Evolutionary conservation across 2,888 invertebrate genomes (phyloP).

Genomic region (Lasioglossum villosulum): DNA sequence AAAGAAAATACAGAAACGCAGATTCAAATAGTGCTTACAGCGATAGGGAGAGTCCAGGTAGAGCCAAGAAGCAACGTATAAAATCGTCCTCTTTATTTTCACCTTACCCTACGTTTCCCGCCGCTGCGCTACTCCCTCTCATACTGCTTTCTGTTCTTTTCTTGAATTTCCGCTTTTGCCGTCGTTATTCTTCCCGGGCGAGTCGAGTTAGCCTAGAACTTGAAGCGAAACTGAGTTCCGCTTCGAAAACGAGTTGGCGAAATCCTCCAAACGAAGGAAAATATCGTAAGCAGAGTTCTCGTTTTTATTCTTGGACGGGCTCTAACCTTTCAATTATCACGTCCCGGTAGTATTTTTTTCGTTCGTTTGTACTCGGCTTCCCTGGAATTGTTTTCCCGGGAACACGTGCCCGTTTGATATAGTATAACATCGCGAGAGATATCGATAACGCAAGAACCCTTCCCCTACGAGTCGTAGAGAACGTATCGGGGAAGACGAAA

Average conservation of each 20-base stretch:
- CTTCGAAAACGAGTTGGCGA: not conserved
- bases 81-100: constrained; percentile 22
- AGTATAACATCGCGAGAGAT: not conserved
- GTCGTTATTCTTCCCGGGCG: constrained; percentile 33
- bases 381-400: not conserved
- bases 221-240: constrained; percentile 3
- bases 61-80: constrained; percentile 21
- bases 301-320: not conserved
- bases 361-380: not conserved
- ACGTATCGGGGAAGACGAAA: constrained; percentile 9
- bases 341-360: constrained; percentile 2
- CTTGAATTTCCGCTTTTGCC: not conserved
- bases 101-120: constrained; percentile 8
- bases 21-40: not conserved
- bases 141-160: constrained; percentile 21
- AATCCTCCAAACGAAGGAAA: not conserved
- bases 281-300: not conserved
- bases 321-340: constrained; percentile 17
- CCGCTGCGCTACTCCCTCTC: not conserved
- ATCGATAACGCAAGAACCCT: not conserved
- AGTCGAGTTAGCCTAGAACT: constrained; percentile 25
- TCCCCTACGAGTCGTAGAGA: not conserved
- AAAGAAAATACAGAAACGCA: not conserved
- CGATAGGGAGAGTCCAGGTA: not conserved
- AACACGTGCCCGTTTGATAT: not conserved